Evolutionary conservation across 2,888 invertebrate species (phyloP), one percentile per base, ranked within the genome.

Genomic region (Caenorhabditis uteleia): DNA sequence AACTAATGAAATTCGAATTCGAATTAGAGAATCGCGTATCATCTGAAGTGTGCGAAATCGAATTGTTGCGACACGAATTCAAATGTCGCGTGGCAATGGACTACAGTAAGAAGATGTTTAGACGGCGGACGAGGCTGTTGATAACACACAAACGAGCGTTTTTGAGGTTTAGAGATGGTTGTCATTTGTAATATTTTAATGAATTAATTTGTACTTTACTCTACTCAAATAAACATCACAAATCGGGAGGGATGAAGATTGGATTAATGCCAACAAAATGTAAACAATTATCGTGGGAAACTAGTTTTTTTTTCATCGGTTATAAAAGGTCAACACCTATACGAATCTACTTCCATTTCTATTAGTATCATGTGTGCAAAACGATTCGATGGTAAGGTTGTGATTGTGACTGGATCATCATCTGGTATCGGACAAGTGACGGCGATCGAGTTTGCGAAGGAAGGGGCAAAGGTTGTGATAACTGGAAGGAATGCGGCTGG

Each of bases 391-490:
- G 67, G 61, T 16, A 68, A 68, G 43, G 57, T 54, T 4, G 57
- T 38, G 10, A 46, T 68, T 26, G 23, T 68, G 23, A 58, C 61
- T 26, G 68, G 68, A 10, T 69, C 74, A 2, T 68, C 71, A 2
- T 69, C 49, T 53, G 74, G 74, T 23, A 74, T 71, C 45, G 74
- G 74, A 21, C 34, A 60, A 38, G 65, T 60, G 0, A 57, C 68
- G 2, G 74, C 74, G 2, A 31, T 56, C 26, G 20, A 58, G 10
- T 59, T 74, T 25, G 61, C 67, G 14, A 18, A 48, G 26, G 56
- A 58, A 39, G 70, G 67, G n/a, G 66, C 67, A 1, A 57, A 59
- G 40, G 55, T 74, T 3, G 61, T 67, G 21, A 48, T 74, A 16
- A 67, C 67, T 16, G 74, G 74, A 48, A 48, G 70, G 21, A 60